Percentiles rank a stretch among this genome's conserved stretches.
These are phyloP conservation scores for Sanderia malayensis DNA, from an alignment of 30 jellyfish, hydroid and myxozoan genomes.

Conservation along the genomic window DNA sequence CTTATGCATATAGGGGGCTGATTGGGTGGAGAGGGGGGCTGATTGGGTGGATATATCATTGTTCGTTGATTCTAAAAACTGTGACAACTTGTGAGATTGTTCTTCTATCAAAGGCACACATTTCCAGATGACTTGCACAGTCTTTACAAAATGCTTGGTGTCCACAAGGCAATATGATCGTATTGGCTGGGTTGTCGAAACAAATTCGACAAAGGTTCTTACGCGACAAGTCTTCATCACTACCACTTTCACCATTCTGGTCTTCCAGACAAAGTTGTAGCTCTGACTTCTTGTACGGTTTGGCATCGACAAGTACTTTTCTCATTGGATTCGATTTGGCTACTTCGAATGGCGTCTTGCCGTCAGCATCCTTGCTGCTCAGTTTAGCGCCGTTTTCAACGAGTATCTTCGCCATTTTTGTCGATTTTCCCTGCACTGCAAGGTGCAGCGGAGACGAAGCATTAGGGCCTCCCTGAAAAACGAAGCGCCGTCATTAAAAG, in stretches of 20 bases:
- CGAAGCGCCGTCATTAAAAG: not conserved
- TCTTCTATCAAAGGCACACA: slow-evolving; percentile 85
- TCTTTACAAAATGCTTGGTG: slow-evolving; percentile 78
- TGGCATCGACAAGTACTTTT: slow-evolving; percentile 62
- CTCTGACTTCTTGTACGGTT: slow-evolving; percentile 21
- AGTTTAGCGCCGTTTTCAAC: slow-evolving; percentile 70
- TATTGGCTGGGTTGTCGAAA: slow-evolving; percentile 70
- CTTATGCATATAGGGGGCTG: too few species aligned
- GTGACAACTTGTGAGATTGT: slow-evolving; percentile 74
- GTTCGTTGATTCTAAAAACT: slow-evolving; percentile 50
- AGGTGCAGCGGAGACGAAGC: slow-evolving; percentile 63
- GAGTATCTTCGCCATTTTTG: slow-evolving; percentile 37
- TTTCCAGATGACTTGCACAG: slow-evolving; percentile 75
- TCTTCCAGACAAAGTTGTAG: not conserved
- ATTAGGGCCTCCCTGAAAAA: slow-evolving; percentile 69
- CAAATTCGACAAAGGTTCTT: slow-evolving; percentile 68
- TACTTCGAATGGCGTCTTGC: slow-evolving; percentile 89
- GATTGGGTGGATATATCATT: too few species aligned
- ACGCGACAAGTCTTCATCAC: slow-evolving; percentile 39
- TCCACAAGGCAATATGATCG: slow-evolving; percentile 84
- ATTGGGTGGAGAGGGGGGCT: too few species aligned
- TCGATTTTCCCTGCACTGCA: slow-evolving; percentile 50
- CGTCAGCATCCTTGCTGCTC: slow-evolving; percentile 56
- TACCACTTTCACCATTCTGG: slow-evolving; percentile 42
- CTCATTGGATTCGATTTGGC: slow-evolving; percentile 80